Conservation (phyloP, 2,888 invertebrate species). For the Morinoia aosen region DNA sequence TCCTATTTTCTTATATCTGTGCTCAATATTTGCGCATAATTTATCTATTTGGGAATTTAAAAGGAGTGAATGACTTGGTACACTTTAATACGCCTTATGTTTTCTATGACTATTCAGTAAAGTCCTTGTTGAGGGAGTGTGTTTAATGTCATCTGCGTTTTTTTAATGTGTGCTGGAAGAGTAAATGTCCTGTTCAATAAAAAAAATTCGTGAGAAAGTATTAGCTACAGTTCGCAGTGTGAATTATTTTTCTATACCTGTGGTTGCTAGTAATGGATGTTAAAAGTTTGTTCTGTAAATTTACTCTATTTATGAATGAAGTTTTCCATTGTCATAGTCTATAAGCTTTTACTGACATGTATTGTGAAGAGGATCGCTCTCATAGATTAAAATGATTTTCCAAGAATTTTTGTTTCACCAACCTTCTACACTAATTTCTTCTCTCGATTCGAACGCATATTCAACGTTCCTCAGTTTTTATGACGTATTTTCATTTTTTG, state of each 20-base stretch:
- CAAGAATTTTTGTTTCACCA: background rate
- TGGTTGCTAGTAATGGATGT: background rate
- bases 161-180: background rate
- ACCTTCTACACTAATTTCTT: background rate
- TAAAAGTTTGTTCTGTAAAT: slow-evolving; percentile 28
- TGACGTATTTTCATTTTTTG: too few species aligned
- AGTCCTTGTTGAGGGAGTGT: background rate
- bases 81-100: background rate
- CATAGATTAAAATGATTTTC: background rate
- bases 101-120: background rate
- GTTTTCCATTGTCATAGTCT: background rate
- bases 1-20: background rate
- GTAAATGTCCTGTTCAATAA: background rate
- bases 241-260: background rate
- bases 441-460: too few species aligned
- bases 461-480: too few species aligned
- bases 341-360: slow-evolving; percentile 31
- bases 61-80: background rate
- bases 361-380: background rate
- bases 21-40: background rate
- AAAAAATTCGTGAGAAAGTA: background rate
- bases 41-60: background rate
- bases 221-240: background rate
- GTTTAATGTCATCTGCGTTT: background rate
- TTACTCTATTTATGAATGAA: slow-evolving; percentile 10